A percentile compares a stretch with the other conserved stretches of the same genome.
phyloP scores from a whole-genome alignment of 2,797 vertebrate species.

The Etheostoma perlongum region DNA sequence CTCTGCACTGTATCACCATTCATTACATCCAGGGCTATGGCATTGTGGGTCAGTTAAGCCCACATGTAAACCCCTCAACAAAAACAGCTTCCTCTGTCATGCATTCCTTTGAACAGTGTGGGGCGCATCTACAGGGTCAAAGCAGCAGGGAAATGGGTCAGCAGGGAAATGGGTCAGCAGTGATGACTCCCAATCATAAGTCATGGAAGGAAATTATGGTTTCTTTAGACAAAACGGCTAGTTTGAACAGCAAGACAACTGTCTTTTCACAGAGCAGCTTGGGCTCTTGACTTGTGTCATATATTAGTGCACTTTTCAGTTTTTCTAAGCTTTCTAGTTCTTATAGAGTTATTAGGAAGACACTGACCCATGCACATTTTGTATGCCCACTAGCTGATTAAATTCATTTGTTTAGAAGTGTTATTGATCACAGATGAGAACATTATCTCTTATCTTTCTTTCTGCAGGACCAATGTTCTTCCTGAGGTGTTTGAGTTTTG shows the following conservation, averaged over 20 bases:
- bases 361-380: background rate
- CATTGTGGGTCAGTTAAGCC: conserved; percentile 71
- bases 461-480: conserved; percentile 76
- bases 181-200: conserved; percentile 22
- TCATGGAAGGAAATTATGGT: background rate
- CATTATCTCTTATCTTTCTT: conserved; percentile 2
- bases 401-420: background rate
- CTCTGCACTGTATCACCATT: conserved; percentile 47
- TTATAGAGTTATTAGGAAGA: background rate
- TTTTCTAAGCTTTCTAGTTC: background rate
- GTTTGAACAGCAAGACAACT: conserved; percentile 2
- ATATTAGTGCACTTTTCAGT: background rate
- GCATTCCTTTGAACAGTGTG: conserved; percentile 68
- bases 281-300: background rate
- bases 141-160: conserved; percentile 41
- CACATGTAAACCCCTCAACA: conserved; percentile 35
- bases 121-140: conserved; percentile 59
- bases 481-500: conserved; percentile 76
- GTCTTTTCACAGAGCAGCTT: conserved; percentile 6
- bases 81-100: conserved; percentile 65
- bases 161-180: conserved; percentile 57
- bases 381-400: background rate
- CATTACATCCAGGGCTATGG: conserved; percentile 64
- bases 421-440: background rate
- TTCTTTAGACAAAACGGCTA: conserved; percentile 9